Base-by-base conservation (phyloP, 2,797 vertebrate genomes). In the Lindbergichthys nudifrons region DNA sequence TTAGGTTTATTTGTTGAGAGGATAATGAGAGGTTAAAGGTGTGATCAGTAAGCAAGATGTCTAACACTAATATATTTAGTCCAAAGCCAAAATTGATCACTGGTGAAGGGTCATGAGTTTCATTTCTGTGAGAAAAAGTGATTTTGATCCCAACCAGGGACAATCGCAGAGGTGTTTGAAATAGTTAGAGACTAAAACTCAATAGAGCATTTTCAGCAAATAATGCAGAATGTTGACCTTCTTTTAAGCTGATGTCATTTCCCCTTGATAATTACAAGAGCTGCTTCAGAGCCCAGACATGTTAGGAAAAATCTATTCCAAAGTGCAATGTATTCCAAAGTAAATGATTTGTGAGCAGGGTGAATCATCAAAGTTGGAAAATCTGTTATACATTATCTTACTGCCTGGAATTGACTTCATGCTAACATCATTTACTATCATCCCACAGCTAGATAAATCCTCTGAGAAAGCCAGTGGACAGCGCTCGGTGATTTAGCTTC, bases 381-480 rank as follows among this genome's bases (percentile, higher is more conserved):
- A 74, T 87, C 79, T 87, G 91, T 91, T 90, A 90, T 75, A 87
- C 66, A 90, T 92, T 91, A 92, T 86, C 68, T 74, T 46, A 43
- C 63, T 82, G 82, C 66, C 77, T 82, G 82, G 62, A 84, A 73
- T 50, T 69, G 66, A 86, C 51, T 69, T 72, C n/a, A 73, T 30
- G 52, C 85, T 73, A 71, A 79, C 51, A 61, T 60, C 19, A 45
- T 65, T 42, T 39, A 43, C 72, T 16, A 36, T 56, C 19, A 26
- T 32, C 13, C 41, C n/a, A 42, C 47, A 50, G 46, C 7, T 46
- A 5, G 50, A 64, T 57, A 3, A 5, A 58, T 21, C 53, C 10
- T 23, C 18, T 30, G 13, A n/a, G 30, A 52, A 58, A 70, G 19
- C n/a, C 1, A 48, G 11, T 2, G n/a, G 15, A 4, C 16, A 65